Evolutionary conservation across 2,113 vertebrate genomes (phyloP).

Genomic region (Cathartes aura): DNA sequence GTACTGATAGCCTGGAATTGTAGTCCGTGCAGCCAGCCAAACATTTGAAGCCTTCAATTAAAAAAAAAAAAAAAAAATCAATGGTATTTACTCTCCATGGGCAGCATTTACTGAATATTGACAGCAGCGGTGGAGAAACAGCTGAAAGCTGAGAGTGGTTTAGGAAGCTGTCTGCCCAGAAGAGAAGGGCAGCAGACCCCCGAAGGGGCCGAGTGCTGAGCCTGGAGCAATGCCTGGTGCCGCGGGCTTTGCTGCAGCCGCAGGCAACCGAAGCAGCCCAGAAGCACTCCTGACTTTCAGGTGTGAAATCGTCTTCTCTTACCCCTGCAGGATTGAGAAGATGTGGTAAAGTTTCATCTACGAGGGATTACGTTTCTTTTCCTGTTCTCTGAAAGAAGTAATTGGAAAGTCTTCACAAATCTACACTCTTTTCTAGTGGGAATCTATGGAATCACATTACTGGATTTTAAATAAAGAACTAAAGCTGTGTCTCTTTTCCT

Average conservation of each 20-base stretch:
- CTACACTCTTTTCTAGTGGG: neutral
- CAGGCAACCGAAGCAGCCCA: rapidly evolving
- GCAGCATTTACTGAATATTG: neutral
- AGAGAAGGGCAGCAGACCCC: neutral
- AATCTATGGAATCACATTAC: neutral
- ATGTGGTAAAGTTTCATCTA: neutral
- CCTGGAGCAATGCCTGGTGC: neutral
- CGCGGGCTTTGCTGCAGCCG: neutral
- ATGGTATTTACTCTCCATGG: neutral
- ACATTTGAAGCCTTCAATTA: neutral
- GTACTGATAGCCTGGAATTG: neutral
- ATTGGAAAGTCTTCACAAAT: neutral
- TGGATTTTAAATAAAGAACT: neutral
- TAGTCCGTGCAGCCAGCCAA: neutral
- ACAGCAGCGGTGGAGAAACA: neutral
- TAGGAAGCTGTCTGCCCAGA: neutral
- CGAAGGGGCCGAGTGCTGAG: rapidly evolving
- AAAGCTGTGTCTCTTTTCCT: neutral
- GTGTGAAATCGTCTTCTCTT: neutral
- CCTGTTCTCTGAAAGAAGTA: neutral
- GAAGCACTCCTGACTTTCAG: neutral
- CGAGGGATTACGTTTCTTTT: neutral
- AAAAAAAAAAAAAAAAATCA: neutral
- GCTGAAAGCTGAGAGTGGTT: neutral
- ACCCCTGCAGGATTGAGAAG: neutral